Evolutionary conservation across 37 sponge, comb jelly and placozoan species (phyloP), one percentile per base, ranked within the genome.

Genomic region (Axinella damicornis): DNA sequence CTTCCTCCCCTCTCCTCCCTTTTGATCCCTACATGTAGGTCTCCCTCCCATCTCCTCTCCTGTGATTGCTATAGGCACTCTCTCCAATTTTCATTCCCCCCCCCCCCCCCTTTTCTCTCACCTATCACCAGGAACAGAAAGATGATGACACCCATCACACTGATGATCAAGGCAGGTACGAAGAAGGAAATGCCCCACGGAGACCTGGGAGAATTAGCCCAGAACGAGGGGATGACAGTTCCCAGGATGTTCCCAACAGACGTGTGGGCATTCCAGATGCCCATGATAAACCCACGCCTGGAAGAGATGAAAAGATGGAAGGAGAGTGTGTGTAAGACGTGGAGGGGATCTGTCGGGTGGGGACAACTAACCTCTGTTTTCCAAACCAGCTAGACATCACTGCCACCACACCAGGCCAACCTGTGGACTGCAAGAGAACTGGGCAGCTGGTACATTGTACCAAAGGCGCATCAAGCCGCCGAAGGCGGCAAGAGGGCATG

Each of bases 191-290:
- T 73, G 20, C 73, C 73, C 87, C 87, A 70, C 33, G 60, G 41
- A 13, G 21, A 46, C 4, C 6, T 12, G 0, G 40, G 37, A 17
- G 57, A 58, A 39, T 85, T 62, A 21, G 91, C 94, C 87, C 87
- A 96, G 46, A 91, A 74, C 12, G 91, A 95, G 0, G 99, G 92
- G n/a, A 98, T 90, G 52, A 96, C 22, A 22, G 91, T 83, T 9
- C 99, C 99, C 56, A 96, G 75, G 46, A 98, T 96, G 82, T 98
- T 98, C 4, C 99, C 99, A 21, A 98, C 88, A 24, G 96, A 96
- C 1, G 95, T 92, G 87, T 98, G 96, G 18, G 92, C 74, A 62
- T 94, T 94, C 99, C 99, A 98, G 5, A 98, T 66, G 0, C 99
- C 99, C 95, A 98, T 92, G 35, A 98, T 73, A 38, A 96, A 46